A percentile compares a stretch with the other conserved stretches of the same genome.
Evolutionary conservation across 2,797 vertebrate genomes (phyloP).

Genomic region (Neosalanx taihuensis): DNA sequence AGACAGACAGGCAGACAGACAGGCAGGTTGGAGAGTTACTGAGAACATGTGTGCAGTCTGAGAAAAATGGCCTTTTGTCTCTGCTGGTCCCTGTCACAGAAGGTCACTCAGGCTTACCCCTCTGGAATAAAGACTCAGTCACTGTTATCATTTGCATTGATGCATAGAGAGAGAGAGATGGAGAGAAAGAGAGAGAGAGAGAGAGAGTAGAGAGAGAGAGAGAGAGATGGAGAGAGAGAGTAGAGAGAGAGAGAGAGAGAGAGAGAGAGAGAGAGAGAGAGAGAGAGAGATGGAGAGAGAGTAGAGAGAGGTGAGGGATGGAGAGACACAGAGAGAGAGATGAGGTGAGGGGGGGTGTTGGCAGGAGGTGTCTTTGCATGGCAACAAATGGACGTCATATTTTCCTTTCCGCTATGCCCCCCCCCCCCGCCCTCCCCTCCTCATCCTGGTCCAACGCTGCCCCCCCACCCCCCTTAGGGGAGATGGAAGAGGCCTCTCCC

Average conservation of each 20-base stretch:
- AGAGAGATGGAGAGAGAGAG: conserved; percentile 50
- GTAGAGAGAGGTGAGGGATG: conserved; percentile 48
- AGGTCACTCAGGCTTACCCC: conserved; percentile 79
- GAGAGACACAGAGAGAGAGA: conserved; percentile 43
- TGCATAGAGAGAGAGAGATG: conserved; percentile 66
- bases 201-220: conserved; percentile 39
- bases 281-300: conserved; percentile 22
- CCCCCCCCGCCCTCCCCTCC: neutral
- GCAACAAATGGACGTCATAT: conserved; percentile 76
- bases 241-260: conserved; percentile 37
- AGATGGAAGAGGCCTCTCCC: conserved; percentile 68
- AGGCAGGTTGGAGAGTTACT: conserved; percentile 24
- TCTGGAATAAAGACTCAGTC: conserved; percentile 70
- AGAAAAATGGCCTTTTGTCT: conserved; percentile 76
- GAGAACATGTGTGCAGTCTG: conserved; percentile 70
- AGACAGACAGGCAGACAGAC: too few species aligned
- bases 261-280: conserved; percentile 48
- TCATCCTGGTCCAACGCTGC: conserved; percentile 26
- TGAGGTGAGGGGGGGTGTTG: conserved; percentile 45
- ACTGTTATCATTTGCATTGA: conserved; percentile 82
- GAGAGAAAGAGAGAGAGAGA: too few species aligned
- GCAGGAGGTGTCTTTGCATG: conserved; percentile 71
- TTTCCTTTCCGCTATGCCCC: conserved; percentile 63
- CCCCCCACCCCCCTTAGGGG: conserved; percentile 64
- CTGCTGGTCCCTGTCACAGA: conserved; percentile 69